Percentiles rank a stretch among this genome's conserved stretches.
Conservation (phyloP, 2,888 invertebrate genomes). For the Phalangium opilio region DNA sequence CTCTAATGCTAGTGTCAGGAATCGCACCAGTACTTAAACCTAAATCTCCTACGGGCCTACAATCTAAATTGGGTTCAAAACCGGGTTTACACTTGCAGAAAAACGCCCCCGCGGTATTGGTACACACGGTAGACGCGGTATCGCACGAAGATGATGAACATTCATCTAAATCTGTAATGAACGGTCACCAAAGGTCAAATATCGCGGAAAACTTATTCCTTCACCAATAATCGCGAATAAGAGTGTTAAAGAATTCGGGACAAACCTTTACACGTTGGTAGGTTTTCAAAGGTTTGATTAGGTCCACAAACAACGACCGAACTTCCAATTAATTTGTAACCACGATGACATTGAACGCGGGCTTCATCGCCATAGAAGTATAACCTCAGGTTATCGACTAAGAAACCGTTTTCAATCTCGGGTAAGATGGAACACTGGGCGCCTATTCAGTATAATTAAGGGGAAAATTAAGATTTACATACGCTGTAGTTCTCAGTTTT, state of each 20-base stretch:
- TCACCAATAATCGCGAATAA: too few species aligned
- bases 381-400: constrained; percentile 46
- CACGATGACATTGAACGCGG: constrained; percentile 75
- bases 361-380: constrained; percentile 82
- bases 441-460: constrained; percentile 9
- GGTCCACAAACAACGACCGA: constrained; percentile 72
- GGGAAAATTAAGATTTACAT: too few species aligned
- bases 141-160: constrained; percentile 75
- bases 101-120: constrained; percentile 67
- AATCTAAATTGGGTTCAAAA: constrained; percentile 40
- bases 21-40: constrained; percentile 76
- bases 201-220: neutral
- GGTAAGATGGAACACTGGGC: constrained; percentile 22
- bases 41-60: constrained; percentile 74
- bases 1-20: constrained; percentile 72
- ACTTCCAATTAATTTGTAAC: constrained; percentile 58
- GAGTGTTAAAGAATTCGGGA: neutral
- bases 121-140: constrained; percentile 73
- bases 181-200: neutral
- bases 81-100: constrained; percentile 59
- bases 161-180: constrained; percentile 60
- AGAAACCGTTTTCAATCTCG: constrained; percentile 66
- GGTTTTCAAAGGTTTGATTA: constrained; percentile 63
- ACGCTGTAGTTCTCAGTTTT: too few species aligned
- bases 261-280: constrained; percentile 65